phyloP scores from a whole-genome alignment of 2,797 vertebrate species.

The Mormyrus hasselquistii region DNA sequence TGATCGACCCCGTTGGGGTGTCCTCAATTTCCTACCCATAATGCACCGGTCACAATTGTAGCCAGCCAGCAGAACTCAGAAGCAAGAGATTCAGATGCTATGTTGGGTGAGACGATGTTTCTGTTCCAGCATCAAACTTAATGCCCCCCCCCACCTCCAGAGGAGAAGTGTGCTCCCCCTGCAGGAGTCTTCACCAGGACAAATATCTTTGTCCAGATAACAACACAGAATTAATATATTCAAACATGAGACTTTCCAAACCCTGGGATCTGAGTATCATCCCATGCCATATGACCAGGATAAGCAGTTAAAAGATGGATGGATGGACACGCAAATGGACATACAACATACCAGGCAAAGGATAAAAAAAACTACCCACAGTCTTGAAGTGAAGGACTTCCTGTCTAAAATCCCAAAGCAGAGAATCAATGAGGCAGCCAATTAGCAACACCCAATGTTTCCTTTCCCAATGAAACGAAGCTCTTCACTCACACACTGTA shows the following conservation, averaged over 20 bases:
- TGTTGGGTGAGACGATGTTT: background rate
- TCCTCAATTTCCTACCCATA: background rate
- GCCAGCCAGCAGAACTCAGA: background rate
- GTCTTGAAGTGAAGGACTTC: conserved; percentile 12
- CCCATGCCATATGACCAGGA: background rate
- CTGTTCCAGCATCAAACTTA: background rate
- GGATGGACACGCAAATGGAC: background rate
- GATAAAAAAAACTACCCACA: background rate
- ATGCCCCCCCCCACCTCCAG: background rate
- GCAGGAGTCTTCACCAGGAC: background rate
- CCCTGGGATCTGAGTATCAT: background rate
- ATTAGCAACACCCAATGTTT: conserved; percentile 29
- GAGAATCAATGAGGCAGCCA: conserved; percentile 36
- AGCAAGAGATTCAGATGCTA: background rate
- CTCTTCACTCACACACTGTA: conserved; percentile 11
- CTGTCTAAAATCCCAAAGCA: conserved; percentile 33
- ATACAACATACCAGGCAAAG: background rate
- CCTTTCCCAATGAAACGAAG: conserved; percentile 9
- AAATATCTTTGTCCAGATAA: background rate
- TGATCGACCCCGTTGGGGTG: background rate
- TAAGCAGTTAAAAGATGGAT: background rate
- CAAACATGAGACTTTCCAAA: background rate
- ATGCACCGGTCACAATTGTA: background rate
- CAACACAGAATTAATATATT: background rate
- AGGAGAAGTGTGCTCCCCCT: background rate